A percentile compares a stretch with the other conserved stretches of the same genome.
Conservation (phyloP, 2,113 vertebrate species). For the Ariopsis seemanni region DNA sequence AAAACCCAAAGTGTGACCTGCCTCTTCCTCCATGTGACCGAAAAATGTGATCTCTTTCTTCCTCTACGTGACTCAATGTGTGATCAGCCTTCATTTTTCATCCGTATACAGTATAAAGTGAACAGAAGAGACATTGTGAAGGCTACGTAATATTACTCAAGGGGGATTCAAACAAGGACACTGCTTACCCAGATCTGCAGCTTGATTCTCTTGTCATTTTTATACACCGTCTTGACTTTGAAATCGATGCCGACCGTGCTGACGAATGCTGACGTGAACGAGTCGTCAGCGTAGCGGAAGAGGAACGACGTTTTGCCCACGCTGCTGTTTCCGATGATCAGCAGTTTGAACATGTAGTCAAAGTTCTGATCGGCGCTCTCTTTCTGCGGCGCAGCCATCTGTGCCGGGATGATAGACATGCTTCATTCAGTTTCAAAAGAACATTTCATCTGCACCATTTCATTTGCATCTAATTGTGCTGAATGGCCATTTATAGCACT, state of each 20-base stretch:
- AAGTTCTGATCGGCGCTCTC: conserved; percentile 81
- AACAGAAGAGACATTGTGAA: neutral
- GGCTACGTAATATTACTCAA: neutral
- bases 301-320: conserved; percentile 83
- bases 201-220: conserved; percentile 87
- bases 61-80: neutral
- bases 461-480: conserved; percentile 1
- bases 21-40: neutral
- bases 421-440: neutral
- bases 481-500: neutral
- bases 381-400: conserved; percentile 79
- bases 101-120: neutral
- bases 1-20: neutral
- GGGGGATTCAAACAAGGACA: neutral
- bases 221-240: conserved; percentile 79
- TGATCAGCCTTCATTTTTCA: neutral
- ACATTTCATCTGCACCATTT: conserved; percentile 5
- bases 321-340: conserved; percentile 81
- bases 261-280: conserved; percentile 55
- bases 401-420: conserved; percentile 28
- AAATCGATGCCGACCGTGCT: conserved; percentile 56
- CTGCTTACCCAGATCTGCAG: conserved; percentile 86
- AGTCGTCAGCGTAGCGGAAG: conserved; percentile 86
- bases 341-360: conserved; percentile 81
- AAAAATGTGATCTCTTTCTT: neutral